phyloP scores from a whole-genome alignment of 2,888 invertebrate species.

The Cinara cedri region DNA sequence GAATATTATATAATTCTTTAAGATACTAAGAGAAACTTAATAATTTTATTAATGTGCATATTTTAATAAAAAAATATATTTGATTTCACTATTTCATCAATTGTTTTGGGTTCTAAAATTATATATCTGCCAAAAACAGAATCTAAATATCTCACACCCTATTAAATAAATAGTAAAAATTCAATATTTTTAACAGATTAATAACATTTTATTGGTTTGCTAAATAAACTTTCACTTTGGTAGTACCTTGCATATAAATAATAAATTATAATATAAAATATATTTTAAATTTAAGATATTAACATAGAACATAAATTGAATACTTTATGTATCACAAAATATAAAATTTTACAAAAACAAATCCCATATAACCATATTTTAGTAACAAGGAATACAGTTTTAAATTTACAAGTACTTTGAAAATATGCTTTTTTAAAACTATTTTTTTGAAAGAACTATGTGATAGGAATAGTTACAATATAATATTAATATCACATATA shows the following conservation, averaged over 20 bases:
- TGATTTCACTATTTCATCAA: no score
- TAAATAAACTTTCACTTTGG: slow-evolving; percentile 15
- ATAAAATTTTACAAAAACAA: slow-evolving; percentile 24
- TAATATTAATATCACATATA: slow-evolving; percentile 43
- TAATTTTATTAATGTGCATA: no score
- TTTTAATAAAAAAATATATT: no score
- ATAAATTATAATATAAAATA: slow-evolving; percentile 4
- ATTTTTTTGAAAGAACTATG: not conserved
- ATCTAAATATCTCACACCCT: no score
- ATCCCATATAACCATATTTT: not conserved
- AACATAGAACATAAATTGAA: slow-evolving; percentile 9
- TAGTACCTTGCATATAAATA: slow-evolving; percentile 21
- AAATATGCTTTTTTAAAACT: slow-evolving; percentile 31
- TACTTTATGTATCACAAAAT: slow-evolving; percentile 50
- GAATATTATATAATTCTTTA: no score
- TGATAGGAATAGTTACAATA: slow-evolving; percentile 15
- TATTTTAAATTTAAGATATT: slow-evolving; percentile 16
- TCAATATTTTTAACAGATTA: slow-evolving; percentile 19
- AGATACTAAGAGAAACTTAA: no score
- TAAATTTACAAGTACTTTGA: slow-evolving; percentile 31
- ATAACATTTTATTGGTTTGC: slow-evolving; percentile 12
- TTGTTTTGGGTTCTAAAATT: no score
- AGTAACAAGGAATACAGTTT: slow-evolving; percentile 48
- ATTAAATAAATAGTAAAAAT: not conserved
- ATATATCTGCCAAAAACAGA: no score